These are phyloP conservation scores for Toxonevra muliebris DNA, from an alignment of 2,888 invertebrate genomes.

Conservation along the genomic window DNA sequence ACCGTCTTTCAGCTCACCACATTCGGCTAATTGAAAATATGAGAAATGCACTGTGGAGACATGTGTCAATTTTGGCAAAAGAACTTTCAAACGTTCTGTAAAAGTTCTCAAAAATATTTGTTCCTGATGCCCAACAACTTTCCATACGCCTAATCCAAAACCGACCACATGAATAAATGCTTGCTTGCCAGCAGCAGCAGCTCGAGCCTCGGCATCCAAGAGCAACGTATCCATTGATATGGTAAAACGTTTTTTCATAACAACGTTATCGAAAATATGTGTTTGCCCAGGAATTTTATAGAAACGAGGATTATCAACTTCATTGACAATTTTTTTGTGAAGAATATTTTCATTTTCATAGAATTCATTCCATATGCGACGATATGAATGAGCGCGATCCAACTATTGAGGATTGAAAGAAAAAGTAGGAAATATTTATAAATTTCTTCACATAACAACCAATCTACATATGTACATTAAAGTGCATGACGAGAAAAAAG, in stretches of 20 bases:
- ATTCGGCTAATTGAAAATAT: constrained; percentile 67
- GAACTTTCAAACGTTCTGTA: constrained; percentile 68
- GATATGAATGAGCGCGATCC: constrained; percentile 20
- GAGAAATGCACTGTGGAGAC: constrained; percentile 74
- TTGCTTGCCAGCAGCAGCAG: constrained; percentile 64
- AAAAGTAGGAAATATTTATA: no score
- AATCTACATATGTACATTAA: no score
- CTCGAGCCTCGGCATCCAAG: constrained; percentile 71
- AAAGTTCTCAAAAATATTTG: constrained; percentile 72
- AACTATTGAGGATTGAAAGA: not conserved
- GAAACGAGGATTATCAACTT: constrained; percentile 50
- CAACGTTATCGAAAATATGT: constrained; percentile 57
- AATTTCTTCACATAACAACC: no score
- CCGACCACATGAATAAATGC: constrained; percentile 75
- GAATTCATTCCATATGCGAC: constrained; percentile 49
- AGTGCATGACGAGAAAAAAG: no score
- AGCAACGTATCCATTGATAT: constrained; percentile 71
- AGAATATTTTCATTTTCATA: constrained; percentile 48
- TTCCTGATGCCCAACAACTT: constrained; percentile 69
- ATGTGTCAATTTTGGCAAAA: constrained; percentile 66
- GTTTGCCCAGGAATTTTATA: constrained; percentile 46
- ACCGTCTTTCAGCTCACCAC: constrained; percentile 66
- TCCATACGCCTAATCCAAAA: constrained; percentile 76
- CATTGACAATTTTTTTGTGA: constrained; percentile 36
- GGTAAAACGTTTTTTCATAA: constrained; percentile 64